Base-by-base conservation (phyloP, 2,113 vertebrate genomes). In the Empidonax alnorum region DNA sequence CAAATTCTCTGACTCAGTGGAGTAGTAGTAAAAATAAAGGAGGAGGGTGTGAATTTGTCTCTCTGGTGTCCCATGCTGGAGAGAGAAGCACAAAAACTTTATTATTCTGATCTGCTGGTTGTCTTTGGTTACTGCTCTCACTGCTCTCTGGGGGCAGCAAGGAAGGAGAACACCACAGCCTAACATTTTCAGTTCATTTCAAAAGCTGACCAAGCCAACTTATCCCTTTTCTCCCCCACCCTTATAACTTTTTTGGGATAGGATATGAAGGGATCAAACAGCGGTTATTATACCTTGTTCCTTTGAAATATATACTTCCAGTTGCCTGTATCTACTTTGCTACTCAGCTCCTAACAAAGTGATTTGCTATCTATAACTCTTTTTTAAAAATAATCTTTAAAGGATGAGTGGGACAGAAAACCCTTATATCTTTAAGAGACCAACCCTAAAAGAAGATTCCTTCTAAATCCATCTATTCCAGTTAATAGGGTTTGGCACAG, bases 401-500 rank as follows among this genome's bases (percentile, higher is more conserved):
- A 69, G 52, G 5, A 62, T 87, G 28, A 92, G 30, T 65, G n/a
- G 62, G 56, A 77, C 33, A 74, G 65, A 66, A 81, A 90, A 8
- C 6, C 49, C 13, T 39, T 67, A 15, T 63, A 6, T 75, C 65
- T 78, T 86, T 89, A 74, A 80, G 39, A 93, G 24, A 90, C 14
- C 59, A 81, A 25, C 14, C 25, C 56, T 85, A 77, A 82, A 72
- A 87, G 59, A 35, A 81, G 31, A 89, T 76, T 93, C 65, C 72
- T 78, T 80, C 69, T 90, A 96, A 95, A 93, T 76, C 49, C 65
- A 90, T 65, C 73, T 92, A 78, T 95, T 93, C 61, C 79, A 86
- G 76, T 94, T 92, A 87, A 66, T 25, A 75, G 49, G 35, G 35
- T 85, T 96, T 96, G 93, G 93, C 93, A 84, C 49, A 95, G 69